Percentiles rank a stretch among this genome's conserved stretches.
These are phyloP conservation scores for Macropodus opercularis DNA, from an alignment of 2,797 vertebrate species.

Conservation along the genomic window DNA sequence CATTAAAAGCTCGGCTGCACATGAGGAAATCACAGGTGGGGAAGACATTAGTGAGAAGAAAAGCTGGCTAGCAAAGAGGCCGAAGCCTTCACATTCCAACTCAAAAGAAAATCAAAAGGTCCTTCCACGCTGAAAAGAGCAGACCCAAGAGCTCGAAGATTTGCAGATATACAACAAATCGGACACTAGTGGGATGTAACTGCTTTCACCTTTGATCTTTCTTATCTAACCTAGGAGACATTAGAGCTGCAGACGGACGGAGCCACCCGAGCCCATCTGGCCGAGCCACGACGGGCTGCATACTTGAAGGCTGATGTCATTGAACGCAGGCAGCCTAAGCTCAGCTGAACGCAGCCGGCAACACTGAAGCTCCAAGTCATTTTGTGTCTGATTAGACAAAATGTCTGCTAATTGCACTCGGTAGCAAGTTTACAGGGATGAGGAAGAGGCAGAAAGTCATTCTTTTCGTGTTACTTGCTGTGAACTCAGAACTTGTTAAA, in stretches of 20 bases:
- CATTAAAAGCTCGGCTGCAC: conserved; percentile 11
- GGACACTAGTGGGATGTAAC: conserved; percentile 23
- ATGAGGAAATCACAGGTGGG: conserved; percentile 27
- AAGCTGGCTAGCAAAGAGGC: conserved; percentile 6
- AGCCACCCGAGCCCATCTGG: conserved; percentile 53
- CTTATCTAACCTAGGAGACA: conserved; percentile 12
- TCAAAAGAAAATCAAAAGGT: conserved; percentile 47
- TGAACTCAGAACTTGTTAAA: conserved; percentile 35
- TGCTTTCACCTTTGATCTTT: conserved; percentile 43
- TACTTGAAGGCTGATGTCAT: conserved; percentile 81
- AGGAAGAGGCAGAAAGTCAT: background rate
- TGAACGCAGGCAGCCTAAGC: conserved; percentile 45
- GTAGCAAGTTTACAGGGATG: background rate
- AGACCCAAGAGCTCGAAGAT: conserved; percentile 15
- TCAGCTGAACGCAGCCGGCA: conserved; percentile 36
- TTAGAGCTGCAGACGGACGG: conserved; percentile 47
- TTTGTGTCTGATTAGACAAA: conserved; percentile 6
- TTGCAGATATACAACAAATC: background rate
- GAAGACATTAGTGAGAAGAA: conserved; percentile 39
- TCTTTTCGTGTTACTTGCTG: conserved; percentile 20
- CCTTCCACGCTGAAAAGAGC: background rate
- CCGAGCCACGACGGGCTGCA: conserved; percentile 64
- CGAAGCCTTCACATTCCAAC: conserved; percentile 47
- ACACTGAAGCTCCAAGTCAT: too few species aligned
- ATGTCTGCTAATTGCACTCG: background rate